Conservation (phyloP, 2,113 vertebrate species). For the Heloderma charlesbogerti region DNA sequence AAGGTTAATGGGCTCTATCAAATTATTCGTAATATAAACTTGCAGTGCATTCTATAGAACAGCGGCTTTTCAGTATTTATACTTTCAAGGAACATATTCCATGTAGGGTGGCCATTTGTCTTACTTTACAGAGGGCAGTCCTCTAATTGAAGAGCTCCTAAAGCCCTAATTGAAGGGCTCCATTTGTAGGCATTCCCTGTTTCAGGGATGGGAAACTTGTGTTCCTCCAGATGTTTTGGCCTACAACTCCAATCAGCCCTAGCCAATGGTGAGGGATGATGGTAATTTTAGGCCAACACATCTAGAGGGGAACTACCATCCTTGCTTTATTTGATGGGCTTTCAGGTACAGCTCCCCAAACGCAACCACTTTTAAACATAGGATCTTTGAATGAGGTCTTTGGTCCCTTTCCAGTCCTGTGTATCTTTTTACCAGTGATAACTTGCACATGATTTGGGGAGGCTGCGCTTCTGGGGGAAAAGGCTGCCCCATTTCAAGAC, state of each 20-base stretch:
- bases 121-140: too few relatives aligned
- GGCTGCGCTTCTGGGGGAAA: slow-evolving; percentile 39
- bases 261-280: too few relatives aligned
- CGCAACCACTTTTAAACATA: slow-evolving; percentile 29
- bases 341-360: slow-evolving; percentile 11
- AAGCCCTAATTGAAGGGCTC: too few relatives aligned
- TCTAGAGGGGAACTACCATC: neutral
- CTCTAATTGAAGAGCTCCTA: too few relatives aligned
- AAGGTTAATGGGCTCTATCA: slow-evolving; percentile 8
- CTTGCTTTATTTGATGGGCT: neutral
- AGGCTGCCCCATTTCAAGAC: slow-evolving; percentile 39
- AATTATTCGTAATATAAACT: slow-evolving; percentile 14
- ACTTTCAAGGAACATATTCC: neutral
- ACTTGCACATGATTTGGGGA: slow-evolving; percentile 41
- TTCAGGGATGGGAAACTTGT: too few relatives aligned
- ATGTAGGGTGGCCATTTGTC: neutral
- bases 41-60: slow-evolving; percentile 11
- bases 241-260: too few relatives aligned
- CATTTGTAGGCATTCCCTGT: too few relatives aligned
- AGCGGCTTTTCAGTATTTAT: too few relatives aligned
- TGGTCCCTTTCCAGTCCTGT: slow-evolving; percentile 46
- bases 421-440: slow-evolving; percentile 13
- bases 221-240: too few relatives aligned
- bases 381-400: slow-evolving; percentile 61
- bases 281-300: too few relatives aligned